A percentile compares a stretch with the other conserved stretches of the same genome.
Evolutionary conservation across 2,888 invertebrate genomes (phyloP).

Genomic region (Chesias legatella): DNA sequence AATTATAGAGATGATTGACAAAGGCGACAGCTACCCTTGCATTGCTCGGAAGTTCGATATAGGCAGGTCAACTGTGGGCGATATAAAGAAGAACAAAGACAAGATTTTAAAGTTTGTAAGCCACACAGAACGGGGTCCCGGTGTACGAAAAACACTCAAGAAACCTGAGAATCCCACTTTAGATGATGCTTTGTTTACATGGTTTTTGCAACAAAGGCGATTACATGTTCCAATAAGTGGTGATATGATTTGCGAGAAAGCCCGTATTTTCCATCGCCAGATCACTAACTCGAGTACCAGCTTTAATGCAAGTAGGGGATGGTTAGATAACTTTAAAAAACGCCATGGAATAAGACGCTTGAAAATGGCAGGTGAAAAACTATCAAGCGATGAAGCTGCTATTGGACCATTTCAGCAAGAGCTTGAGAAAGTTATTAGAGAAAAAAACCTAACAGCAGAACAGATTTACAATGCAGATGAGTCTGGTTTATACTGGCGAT

Average conservation of each 20-base stretch:
- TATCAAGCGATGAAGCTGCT: conserved; percentile 33
- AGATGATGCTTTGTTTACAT: too few species aligned
- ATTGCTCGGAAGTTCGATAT: conserved; percentile 15
- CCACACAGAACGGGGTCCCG: conserved; percentile 14
- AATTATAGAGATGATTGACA: conserved; percentile 20
- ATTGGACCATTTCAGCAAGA: conserved; percentile 36
- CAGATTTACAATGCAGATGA: conserved; percentile 36
- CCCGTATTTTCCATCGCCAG: conserved; percentile 2
- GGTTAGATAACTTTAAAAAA: conserved; percentile 43
- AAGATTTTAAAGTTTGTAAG: conserved; percentile 15
- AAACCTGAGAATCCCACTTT: too few species aligned
- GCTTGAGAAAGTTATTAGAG: too few species aligned
- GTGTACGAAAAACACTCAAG: conserved; percentile 14
- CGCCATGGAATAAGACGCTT: conserved; percentile 35
- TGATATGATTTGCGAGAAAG: too few species aligned
- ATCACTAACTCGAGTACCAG: conserved; percentile 3
- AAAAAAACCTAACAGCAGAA: too few species aligned
- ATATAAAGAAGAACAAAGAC: conserved; percentile 15
- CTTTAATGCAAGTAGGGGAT: conserved; percentile 39
- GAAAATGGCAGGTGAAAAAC: conserved; percentile 34
- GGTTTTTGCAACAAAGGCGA: conserved; percentile 1
- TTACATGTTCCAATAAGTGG: conserved; percentile 1
- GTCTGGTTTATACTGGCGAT: conserved; percentile 32
- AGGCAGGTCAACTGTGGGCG: conserved; percentile 18
- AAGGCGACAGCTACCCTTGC: conserved; percentile 14